Percentiles rank a stretch among this genome's conserved stretches.
These are phyloP conservation scores for Rhabdornis inornatus DNA, from an alignment of 2,113 vertebrate species.

Conservation along the genomic window DNA sequence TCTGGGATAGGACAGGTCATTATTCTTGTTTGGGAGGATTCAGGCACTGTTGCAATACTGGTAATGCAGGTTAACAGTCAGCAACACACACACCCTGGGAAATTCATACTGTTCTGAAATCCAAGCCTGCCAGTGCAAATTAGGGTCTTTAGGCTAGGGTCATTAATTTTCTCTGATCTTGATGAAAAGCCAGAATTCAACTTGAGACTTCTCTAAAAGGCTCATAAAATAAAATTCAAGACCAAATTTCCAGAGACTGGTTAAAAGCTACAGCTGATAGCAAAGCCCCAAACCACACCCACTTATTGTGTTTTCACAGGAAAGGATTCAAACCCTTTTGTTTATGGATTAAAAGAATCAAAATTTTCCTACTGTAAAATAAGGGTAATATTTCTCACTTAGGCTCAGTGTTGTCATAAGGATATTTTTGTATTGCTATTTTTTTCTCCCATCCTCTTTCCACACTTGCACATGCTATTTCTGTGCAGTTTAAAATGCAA, in stretches of 20 bases:
- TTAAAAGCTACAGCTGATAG: background rate
- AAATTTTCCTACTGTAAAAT: background rate
- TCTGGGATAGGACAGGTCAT: background rate
- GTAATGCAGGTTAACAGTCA: background rate
- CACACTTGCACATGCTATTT: slow-evolving; percentile 22
- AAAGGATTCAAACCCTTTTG: background rate
- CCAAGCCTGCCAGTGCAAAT: background rate
- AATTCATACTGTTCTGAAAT: background rate
- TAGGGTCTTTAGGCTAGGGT: background rate
- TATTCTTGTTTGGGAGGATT: background rate
- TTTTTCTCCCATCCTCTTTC: slow-evolving; percentile 33
- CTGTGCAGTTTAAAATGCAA: slow-evolving; percentile 47
- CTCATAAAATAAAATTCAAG: background rate
- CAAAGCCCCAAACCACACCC: background rate
- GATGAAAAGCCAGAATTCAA: background rate
- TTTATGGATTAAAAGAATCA: background rate
- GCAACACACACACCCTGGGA: background rate
- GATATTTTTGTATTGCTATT: slow-evolving; percentile 44
- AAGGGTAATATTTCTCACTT: slow-evolving; percentile 36
- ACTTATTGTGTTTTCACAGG: background rate
- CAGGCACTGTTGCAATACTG: background rate
- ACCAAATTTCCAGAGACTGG: background rate
- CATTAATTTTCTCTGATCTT: background rate
- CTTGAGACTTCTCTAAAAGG: background rate
- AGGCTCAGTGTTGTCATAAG: slow-evolving; percentile 6